Evolutionary conservation across 2,888 invertebrate species (phyloP).

Genomic region (Lissonota sp.): DNA sequence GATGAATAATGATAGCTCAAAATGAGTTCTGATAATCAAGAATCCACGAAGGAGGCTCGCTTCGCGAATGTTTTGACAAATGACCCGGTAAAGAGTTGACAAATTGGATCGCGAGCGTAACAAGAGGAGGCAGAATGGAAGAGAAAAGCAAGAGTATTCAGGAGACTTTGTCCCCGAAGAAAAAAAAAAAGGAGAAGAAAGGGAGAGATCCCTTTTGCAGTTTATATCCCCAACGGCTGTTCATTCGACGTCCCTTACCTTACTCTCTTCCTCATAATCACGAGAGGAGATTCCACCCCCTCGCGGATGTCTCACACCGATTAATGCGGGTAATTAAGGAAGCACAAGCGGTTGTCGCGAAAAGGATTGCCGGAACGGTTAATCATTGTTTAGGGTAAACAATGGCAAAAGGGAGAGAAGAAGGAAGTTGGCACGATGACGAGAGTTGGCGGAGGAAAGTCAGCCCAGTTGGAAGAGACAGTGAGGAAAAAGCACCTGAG

Average conservation of each 20-base stretch:
- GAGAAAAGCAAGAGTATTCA: slow-evolving; percentile 16
- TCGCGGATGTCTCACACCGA: slow-evolving; percentile 49
- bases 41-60: neutral
- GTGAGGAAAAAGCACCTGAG: slow-evolving; percentile 13
- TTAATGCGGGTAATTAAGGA: slow-evolving; percentile 73
- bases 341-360: slow-evolving; percentile 51
- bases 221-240: neutral
- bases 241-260: slow-evolving; percentile 13
- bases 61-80: slow-evolving; percentile 7
- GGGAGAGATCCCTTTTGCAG: slow-evolving; percentile 14
- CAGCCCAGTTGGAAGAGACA: slow-evolving; percentile 11
- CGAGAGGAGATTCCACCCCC: neutral
- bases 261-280: neutral
- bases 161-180: slow-evolving; percentile 5
- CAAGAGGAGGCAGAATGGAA: neutral
- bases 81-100: slow-evolving; percentile 41
- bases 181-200: neutral
- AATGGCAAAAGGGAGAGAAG: slow-evolving; percentile 66
- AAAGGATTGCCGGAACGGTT: slow-evolving; percentile 69
- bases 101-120: slow-evolving; percentile 22
- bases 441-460: slow-evolving; percentile 25
- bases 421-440: neutral
- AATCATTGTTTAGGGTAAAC: slow-evolving; percentile 78
- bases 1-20: slow-evolving; percentile 37
- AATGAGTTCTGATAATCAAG: slow-evolving; percentile 17